Evolutionary conservation across 1,140 invertebrate genomes (phyloP).

Genomic region (Eueides isabella): DNA sequence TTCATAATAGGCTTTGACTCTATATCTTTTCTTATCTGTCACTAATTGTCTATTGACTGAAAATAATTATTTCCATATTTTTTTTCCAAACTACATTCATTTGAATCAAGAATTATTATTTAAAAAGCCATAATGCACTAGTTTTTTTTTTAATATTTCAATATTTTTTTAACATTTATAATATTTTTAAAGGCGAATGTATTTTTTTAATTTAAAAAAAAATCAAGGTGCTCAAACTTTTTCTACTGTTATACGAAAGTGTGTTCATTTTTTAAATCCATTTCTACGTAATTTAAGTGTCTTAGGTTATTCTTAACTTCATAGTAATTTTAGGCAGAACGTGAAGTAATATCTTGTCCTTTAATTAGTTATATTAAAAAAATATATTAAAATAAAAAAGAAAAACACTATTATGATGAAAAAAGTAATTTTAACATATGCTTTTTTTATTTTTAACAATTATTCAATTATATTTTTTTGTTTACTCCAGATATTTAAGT

Average conservation of each 20-base stretch:
- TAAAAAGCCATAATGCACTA: constrained; percentile 9
- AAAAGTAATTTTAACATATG: too few relatives aligned
- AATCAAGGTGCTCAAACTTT: background rate
- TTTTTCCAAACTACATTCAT: constrained; percentile 37
- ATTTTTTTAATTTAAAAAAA: background rate
- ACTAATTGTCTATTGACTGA: constrained; percentile 27
- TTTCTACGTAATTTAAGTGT: background rate
- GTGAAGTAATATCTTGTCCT: background rate
- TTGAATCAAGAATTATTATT: background rate
- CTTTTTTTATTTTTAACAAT: background rate
- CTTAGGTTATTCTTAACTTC: background rate
- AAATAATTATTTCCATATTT: constrained; percentile 18
- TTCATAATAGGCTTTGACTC: constrained; percentile 23
- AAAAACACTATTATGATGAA: background rate
- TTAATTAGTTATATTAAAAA: too few relatives aligned
- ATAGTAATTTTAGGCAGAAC: background rate
- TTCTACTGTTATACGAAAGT: constrained; percentile 11
- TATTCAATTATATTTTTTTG: too few relatives aligned
- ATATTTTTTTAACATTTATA: background rate
- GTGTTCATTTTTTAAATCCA: constrained; percentile 13
- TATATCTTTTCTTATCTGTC: constrained; percentile 11
- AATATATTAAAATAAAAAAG: background rate
- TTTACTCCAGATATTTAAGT: too few relatives aligned
- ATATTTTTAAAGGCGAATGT: background rate
- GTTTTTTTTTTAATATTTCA: constrained; percentile 10